Evolutionary conservation across 2,113 vertebrate genomes (phyloP), one percentile per base, ranked within the genome.

Genomic region (Agelaius phoeniceus): DNA sequence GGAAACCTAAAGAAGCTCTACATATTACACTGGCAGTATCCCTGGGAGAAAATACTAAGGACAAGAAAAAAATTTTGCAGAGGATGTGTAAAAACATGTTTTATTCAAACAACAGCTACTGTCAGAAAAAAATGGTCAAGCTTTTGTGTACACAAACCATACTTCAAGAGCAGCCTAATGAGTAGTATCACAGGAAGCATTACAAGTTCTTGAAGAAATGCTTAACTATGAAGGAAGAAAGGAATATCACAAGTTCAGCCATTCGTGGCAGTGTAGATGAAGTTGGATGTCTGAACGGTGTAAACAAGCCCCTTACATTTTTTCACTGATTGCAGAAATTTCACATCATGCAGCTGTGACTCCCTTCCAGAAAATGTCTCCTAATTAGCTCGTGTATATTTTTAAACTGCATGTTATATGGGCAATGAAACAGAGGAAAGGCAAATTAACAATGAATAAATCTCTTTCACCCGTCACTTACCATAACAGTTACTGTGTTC

Each of bases 211-310:
- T 62, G 41, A 39, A 88, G 33, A 95, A 92, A 83, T 27, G n/a
- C 62, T 74, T 82, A n/a, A n/a, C 82, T 71, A 8, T 15, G 46
- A 67, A 91, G 65, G 28, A 87, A 85, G 66, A 87, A 91, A 87
- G 59, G 67, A 93, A 63, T 65, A 90, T 77, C 76, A 88, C 52
- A 81, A 65, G 68, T 84, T 96, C 90, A 96, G 75, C 76, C 92
- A 92, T 74, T 95, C 35, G 1, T 84, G 59, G 65, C 72, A 78
- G 41, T 9, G 19, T 44, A 80, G 82, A 59, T 91, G 48, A 80
- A 87, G 63, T 5, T 84, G 43, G 59, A 91, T 31, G 44, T 80
- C 68, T 91, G 63, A 94, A 80, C 26, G 63, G 24, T 81, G 63
- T 95, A 87, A 97, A 93, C 76, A 91, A 93, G 63, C 17, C 31